Evolutionary conservation across 2,113 vertebrate species (phyloP), one percentile per base, ranked within the genome.

Genomic region (Corvus cornix): DNA sequence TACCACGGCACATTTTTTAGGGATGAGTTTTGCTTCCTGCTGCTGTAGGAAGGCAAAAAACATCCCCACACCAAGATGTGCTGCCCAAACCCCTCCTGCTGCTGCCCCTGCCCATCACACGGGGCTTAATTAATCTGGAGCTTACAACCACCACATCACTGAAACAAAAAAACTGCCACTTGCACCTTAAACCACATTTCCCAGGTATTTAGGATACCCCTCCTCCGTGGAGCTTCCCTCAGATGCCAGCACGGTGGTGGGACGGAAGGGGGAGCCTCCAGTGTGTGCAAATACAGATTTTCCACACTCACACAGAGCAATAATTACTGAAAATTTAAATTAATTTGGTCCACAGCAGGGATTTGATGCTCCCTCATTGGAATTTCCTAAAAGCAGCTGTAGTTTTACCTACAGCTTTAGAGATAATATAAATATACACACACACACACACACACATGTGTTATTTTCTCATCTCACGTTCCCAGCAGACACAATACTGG

Each of bases 311-410:
- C 26, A 6, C 24, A 18, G 51, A 73, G 78, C 82, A 46, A 81
- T 62, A 68, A 78, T 82, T 70, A 43, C 84, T 39, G 39, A 24
- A 52, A 48, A 74, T 64, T 79, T 52, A 22, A 74, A 84, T 59
- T 84, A 37, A 62, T 81, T 84, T 67, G 74, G n/a, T 48, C 88
- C 87, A 30, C 76, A 95, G 76, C 82, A 84, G 55, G 82, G 80
- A 84, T 63, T 80, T 8, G 8, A 21, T 85, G 63, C 74, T 72
- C 82, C 67, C 73, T 86, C 68, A 2, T 49, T 13, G n/a, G 48
- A 68, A 43, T 89, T 84, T 76, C 84, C 79, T 78, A 69, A 90
- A 91, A 78, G 60, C 72, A 90, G 51, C 87, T 81, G 73, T n/a
- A 41, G 66, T 46, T 67, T 37, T 20, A 77, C 84, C 90, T 85